Percentiles rank a stretch among this genome's conserved stretches.
Evolutionary conservation across 1,140 invertebrate genomes (phyloP).

Genomic region (Tachypleus tridentatus): DNA sequence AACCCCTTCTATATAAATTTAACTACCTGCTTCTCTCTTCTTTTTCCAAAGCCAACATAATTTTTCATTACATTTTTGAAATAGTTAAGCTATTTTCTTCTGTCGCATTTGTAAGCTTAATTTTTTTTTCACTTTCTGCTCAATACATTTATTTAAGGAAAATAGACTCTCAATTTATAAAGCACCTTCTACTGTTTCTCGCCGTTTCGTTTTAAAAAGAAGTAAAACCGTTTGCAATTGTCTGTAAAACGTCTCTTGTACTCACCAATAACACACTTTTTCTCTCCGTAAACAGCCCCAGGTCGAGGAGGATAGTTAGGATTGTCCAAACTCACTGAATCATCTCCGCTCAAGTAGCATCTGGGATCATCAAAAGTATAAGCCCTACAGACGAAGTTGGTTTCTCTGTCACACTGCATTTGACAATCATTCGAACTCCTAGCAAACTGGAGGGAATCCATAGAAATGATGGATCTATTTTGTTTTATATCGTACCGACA

Average conservation of each 20-base stretch:
- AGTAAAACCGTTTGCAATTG: not conserved
- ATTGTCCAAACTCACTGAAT: constrained; percentile 32
- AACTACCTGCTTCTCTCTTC: no score
- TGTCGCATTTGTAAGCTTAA: no score
- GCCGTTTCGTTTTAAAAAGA: no score
- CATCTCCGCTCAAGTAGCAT: constrained; percentile 40
- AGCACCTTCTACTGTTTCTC: no score
- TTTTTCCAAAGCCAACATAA: no score
- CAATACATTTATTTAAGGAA: no score
- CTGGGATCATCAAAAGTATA: constrained; percentile 33
- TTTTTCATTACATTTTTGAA: no score
- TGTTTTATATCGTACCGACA: constrained; percentile 35
- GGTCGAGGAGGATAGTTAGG: constrained; percentile 16
- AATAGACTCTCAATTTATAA: no score
- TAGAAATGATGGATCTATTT: constrained; percentile 36
- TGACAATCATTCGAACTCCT: constrained; percentile 36
- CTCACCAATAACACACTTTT: constrained; percentile 37
- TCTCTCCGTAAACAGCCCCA: constrained; percentile 34
- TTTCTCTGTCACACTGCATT: constrained; percentile 36
- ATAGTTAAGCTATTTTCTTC: no score
- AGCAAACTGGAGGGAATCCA: constrained; percentile 40
- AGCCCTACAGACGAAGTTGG: constrained; percentile 32
- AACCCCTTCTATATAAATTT: no score
- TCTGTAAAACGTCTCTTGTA: not conserved
- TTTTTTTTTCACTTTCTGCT: no score